phyloP scores from a whole-genome alignment of 2,888 invertebrate genomes.

The Pycnomerus fuliginosus region DNA sequence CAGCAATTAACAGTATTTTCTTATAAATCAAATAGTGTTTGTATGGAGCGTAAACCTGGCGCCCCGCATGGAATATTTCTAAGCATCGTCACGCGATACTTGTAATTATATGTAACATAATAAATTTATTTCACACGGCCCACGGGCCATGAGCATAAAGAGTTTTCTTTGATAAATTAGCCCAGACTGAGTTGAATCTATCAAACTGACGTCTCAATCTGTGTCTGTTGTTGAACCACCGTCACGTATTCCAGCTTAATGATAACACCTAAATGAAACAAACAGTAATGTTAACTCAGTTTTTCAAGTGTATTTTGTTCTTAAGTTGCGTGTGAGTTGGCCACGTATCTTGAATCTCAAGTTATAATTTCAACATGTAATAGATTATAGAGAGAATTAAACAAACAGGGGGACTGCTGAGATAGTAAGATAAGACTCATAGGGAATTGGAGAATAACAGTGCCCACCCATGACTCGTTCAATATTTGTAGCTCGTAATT shows the following conservation, averaged over 20 bases:
- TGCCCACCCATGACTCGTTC: slow-evolving; percentile 49
- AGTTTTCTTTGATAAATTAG: slow-evolving; percentile 43
- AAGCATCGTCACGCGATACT: slow-evolving; percentile 40
- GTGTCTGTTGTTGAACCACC: too few relatives aligned
- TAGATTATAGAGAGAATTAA: slow-evolving; percentile 44
- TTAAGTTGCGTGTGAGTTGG: slow-evolving; percentile 40
- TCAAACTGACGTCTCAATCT: slow-evolving; percentile 48
- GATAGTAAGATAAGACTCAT: slow-evolving; percentile 43
- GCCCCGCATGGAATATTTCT: slow-evolving; percentile 28
- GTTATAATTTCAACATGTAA: slow-evolving; percentile 27
- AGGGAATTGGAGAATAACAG: slow-evolving; percentile 47
- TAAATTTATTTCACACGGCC: slow-evolving; percentile 50
- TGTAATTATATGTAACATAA: slow-evolving; percentile 44
- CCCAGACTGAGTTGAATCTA: slow-evolving; percentile 40
- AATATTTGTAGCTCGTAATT: slow-evolving; percentile 45
- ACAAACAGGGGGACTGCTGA: slow-evolving; percentile 47
- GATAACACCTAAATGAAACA: too few relatives aligned
- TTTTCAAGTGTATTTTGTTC: too few relatives aligned
- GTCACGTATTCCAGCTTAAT: too few relatives aligned
- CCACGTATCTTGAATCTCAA: slow-evolving; percentile 20
- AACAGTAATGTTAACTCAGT: too few relatives aligned
- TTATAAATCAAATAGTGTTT: slow-evolving; percentile 17
- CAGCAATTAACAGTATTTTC: slow-evolving; percentile 18
- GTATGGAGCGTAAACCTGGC: slow-evolving; percentile 21
- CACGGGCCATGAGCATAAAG: slow-evolving; percentile 37